A percentile compares a stretch with the other conserved stretches of the same genome.
Evolutionary conservation across 2,113 vertebrate species (phyloP).

Genomic region (Anseranas semipalmata): DNA sequence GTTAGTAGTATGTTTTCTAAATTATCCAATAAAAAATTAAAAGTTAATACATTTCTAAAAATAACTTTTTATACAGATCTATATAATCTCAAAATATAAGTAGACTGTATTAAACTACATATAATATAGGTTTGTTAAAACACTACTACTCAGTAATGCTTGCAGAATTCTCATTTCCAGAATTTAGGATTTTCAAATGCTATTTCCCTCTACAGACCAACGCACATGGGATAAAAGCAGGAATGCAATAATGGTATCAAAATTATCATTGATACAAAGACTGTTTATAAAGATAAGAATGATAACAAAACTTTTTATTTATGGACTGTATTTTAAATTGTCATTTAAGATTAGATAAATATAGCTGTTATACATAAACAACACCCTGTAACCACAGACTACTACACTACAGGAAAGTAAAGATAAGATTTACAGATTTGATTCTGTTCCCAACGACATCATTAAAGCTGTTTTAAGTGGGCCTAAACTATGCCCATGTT

Average conservation of each 20-base stretch:
- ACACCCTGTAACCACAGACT: background rate
- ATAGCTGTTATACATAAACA: background rate
- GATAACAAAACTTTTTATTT: background rate
- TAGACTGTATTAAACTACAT: background rate
- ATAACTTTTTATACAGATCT: background rate
- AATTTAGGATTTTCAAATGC: background rate
- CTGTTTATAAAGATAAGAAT: background rate
- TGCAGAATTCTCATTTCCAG: background rate
- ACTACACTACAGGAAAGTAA: background rate
- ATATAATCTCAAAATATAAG: background rate
- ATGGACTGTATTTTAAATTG: background rate
- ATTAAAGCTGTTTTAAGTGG: background rate
- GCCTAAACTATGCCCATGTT: rapidly evolving
- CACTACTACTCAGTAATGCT: background rate
- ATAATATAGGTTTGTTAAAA: background rate
- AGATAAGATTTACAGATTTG: background rate
- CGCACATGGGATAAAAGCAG: background rate
- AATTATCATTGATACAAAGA: background rate
- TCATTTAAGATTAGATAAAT: background rate
- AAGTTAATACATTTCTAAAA: background rate
- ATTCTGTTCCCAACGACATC: background rate
- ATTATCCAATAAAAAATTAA: background rate
- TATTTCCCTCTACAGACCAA: background rate
- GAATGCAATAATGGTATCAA: background rate
- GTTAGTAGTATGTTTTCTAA: background rate